phyloP scores from a whole-genome alignment of 2,797 vertebrate genomes.

The Avahi laniger region DNA sequence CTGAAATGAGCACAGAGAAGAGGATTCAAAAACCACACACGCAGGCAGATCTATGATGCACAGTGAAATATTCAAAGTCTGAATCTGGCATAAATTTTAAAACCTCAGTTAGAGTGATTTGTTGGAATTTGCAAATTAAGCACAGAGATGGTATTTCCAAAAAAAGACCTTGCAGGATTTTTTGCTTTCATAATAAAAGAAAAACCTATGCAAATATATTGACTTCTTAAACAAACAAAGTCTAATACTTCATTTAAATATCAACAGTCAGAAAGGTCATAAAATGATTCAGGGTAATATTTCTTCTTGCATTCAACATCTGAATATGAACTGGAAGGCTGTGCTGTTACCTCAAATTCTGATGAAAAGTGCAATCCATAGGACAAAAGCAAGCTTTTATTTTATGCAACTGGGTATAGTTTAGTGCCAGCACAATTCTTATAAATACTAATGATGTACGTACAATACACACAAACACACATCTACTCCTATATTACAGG shows the following conservation, averaged over 20 bases:
- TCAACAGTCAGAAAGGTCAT: background rate
- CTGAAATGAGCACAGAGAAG: background rate
- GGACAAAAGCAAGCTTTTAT: constrained; percentile 68
- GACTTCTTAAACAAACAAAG: constrained; percentile 40
- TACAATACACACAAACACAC: background rate
- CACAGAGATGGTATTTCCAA: constrained; percentile 57
- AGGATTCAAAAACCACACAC: background rate
- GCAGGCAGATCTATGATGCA: background rate
- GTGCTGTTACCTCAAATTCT: background rate
- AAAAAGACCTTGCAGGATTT: constrained; percentile 47
- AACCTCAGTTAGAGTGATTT: constrained; percentile 53
- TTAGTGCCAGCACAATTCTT: constrained; percentile 61
- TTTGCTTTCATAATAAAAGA: constrained; percentile 44
- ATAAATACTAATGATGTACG: constrained; percentile 33
- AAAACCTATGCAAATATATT: constrained; percentile 51
- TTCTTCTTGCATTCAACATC: background rate
- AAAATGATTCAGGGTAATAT: constrained; percentile 6
- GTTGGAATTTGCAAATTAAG: constrained; percentile 70
- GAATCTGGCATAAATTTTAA: constrained; percentile 57
- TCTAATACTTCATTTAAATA: constrained; percentile 40
- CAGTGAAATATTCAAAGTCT: background rate
- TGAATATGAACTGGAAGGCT: background rate
- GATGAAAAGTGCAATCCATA: background rate
- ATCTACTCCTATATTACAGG: background rate
- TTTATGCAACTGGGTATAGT: background rate